These are phyloP conservation scores for Parus major DNA, from an alignment of 2,113 vertebrate species.

Conservation along the genomic window DNA sequence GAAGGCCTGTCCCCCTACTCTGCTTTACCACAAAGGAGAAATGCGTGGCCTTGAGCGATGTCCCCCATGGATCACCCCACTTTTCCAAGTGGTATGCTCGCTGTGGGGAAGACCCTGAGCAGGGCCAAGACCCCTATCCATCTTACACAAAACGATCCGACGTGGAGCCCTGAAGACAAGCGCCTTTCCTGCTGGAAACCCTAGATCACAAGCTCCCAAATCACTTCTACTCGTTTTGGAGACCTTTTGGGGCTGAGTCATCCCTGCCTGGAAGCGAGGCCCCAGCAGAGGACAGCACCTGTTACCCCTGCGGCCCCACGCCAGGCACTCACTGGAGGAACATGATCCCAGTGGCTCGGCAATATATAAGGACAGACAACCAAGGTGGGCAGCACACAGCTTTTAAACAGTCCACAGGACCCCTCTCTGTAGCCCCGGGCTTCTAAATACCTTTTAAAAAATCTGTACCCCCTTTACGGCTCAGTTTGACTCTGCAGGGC, in stretches of 20 bases:
- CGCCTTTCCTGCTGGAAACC: background rate
- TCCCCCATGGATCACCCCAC: background rate
- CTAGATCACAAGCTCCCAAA: background rate
- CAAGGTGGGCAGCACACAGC: background rate
- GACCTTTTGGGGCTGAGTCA: background rate
- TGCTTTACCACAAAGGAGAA: background rate
- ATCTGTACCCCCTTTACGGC: background rate
- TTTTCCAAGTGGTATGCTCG: fast-evolving
- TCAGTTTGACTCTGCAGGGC: background rate
- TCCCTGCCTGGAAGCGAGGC: background rate
- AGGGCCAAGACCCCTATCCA: fast-evolving
- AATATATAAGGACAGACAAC: background rate
- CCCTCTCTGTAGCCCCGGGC: background rate
- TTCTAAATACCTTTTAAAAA: background rate
- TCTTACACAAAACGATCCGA: background rate
- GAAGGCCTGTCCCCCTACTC: background rate
- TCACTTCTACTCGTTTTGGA: background rate
- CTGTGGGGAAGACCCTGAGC: background rate
- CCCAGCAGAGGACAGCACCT: constrained; percentile 22
- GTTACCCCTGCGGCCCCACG: background rate
- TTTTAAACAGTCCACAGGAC: background rate
- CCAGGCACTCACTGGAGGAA: background rate
- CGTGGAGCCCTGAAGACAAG: background rate
- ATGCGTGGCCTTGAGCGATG: fast-evolving
- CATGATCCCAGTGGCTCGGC: background rate